Base-by-base conservation (phyloP, 2,113 vertebrate species). In the Thomomys bottae region DNA sequence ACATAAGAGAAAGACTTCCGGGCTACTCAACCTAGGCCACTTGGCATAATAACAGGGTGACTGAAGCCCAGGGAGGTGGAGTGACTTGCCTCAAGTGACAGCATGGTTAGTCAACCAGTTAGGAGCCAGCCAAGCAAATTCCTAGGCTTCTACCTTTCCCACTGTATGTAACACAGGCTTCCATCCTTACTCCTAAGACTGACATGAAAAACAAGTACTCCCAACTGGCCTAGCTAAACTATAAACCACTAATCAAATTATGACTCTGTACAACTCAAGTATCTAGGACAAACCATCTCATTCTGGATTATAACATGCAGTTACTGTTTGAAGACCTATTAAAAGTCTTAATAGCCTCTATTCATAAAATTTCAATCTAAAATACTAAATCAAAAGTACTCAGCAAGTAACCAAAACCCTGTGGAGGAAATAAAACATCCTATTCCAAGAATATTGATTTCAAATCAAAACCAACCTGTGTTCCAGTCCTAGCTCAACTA, bases 321-420 rank as follows among this genome's bases (percentile, higher is more conserved):
- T 68, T 81, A 88, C 88, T 82, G 26, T 42, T 80, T 92, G 71
- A 72, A 95, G 95, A 90, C 34, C 59, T 84, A 92, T 40, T 87
- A 91, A 94, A 94, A 87, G 61, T 66, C 36, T 84, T 72, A 88
- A 63, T 84, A 45, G 28, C 11, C 36, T 94, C n/a, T 95, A 79
- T 79, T 88, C 88, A 88, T 66, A 92, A 89, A 85, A 8, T 40
- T 84, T 71, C 80, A 95, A 88, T 95, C 76, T 70, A 83, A 94
- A 88, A 87, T 40, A 90, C 6, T 68, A 49, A 94, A 84, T 57
- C 6, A 90, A 88, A 86, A 92, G 57, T 67, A 28, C 20, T 89
- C 28, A 34, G 24, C 49, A 88, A 93, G 71, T 89, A 87, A 91
- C 12, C 40, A 77, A 92, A 59, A 70, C 26, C 64, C 23, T 61